phyloP scores from a whole-genome alignment of 2,888 invertebrate genomes.

The Ischnura elegans region DNA sequence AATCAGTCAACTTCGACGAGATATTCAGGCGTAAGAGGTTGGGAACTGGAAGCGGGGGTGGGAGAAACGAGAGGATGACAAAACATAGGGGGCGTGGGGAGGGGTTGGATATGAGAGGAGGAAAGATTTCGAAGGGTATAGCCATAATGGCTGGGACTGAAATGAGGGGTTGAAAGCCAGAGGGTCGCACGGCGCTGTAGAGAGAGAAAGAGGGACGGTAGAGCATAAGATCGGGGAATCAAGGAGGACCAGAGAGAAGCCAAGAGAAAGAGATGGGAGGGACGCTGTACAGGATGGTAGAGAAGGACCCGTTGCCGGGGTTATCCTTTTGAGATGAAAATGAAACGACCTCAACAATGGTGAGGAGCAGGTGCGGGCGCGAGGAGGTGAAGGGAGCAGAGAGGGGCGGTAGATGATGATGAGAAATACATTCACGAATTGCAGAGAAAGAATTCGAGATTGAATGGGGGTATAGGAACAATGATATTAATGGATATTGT shows the following conservation, averaged over 20 bases:
- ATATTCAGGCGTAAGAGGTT: neutral
- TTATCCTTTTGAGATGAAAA: conserved; percentile 27
- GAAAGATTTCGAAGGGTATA: neutral
- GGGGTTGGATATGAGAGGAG: too few species aligned
- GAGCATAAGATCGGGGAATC: conserved; percentile 19
- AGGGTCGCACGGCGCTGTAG: neutral
- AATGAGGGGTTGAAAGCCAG: conserved; percentile 5
- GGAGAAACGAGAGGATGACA: neutral
- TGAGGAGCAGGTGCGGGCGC: neutral
- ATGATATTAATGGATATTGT: neutral
- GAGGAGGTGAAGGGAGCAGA: neutral
- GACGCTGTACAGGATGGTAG: neutral
- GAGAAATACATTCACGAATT: neutral
- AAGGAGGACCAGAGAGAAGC: neutral
- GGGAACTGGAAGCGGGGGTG: neutral
- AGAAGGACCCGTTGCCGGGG: conserved; percentile 6
- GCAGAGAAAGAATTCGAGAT: neutral
- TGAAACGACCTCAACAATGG: conserved; percentile 47
- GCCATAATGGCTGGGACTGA: neutral
- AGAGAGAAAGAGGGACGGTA: neutral
- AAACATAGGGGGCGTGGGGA: too few species aligned
- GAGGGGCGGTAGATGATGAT: neutral
- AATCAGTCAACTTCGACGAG: too few species aligned
- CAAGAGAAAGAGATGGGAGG: neutral
- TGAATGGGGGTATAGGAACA: neutral